phyloP scores from a whole-genome alignment of 2,113 vertebrate species.

The Tylochromis polylepis region DNA sequence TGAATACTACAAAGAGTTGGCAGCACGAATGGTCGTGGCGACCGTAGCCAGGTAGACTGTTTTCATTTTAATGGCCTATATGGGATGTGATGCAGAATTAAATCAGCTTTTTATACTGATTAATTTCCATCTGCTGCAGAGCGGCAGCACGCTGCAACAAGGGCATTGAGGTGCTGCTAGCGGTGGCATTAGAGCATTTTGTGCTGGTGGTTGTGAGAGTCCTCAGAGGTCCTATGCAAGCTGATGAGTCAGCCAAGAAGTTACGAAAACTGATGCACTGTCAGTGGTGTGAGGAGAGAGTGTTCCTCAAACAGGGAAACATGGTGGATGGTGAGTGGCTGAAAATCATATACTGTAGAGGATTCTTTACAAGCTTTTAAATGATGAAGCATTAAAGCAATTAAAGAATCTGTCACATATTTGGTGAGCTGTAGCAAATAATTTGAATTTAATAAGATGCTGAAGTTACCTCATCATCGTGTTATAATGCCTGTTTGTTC shows the following conservation, averaged over 20 bases:
- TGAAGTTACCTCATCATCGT: not conserved
- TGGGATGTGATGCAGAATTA: not conserved
- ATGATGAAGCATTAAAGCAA: not conserved
- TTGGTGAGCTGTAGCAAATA: not conserved
- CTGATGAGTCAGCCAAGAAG: conserved; percentile 85
- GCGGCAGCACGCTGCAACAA: conserved; percentile 95
- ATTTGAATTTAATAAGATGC: not conserved
- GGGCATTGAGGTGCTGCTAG: conserved; percentile 90
- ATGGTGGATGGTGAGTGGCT: conserved; percentile 87
- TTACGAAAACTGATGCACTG: conserved; percentile 89
- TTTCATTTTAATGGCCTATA: not conserved
- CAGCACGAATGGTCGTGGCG: conserved; percentile 84
- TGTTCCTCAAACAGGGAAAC: conserved; percentile 85
- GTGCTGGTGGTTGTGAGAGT: conserved; percentile 92
- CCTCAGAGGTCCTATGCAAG: conserved; percentile 84
- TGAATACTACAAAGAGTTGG: conserved; percentile 93
- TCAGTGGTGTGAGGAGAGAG: conserved; percentile 96
- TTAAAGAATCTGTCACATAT: not conserved
- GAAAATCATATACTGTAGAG: not conserved
- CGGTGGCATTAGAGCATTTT: conserved; percentile 93
- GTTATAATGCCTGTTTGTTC: not conserved
- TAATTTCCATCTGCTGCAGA: conserved; percentile 51
- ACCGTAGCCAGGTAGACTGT: conserved; percentile 82
- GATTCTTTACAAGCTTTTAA: not conserved
- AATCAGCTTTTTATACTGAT: not conserved